A percentile compares a stretch with the other conserved stretches of the same genome.
Evolutionary conservation across 2,113 vertebrate species (phyloP).

Genomic region (Pelmatolapia mariae): DNA sequence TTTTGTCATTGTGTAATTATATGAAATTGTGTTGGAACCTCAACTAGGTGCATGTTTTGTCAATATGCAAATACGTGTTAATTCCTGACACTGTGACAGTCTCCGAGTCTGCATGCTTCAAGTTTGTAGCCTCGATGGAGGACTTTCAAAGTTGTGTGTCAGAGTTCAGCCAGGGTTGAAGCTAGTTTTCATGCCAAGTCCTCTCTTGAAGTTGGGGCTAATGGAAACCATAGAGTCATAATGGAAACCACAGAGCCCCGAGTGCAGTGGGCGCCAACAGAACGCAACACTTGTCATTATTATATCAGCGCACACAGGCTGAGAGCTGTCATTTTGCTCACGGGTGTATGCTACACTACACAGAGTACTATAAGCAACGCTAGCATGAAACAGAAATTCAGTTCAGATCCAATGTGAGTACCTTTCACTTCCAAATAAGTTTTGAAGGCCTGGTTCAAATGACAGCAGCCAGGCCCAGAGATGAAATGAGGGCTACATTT

Average conservation of each 20-base stretch:
- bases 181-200: constrained; percentile 33
- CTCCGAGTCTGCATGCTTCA: not conserved
- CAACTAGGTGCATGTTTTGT: not conserved
- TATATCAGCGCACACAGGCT: constrained; percentile 36
- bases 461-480: constrained; percentile 9
- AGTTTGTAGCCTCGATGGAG: not conserved
- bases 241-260: constrained; percentile 63
- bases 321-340: constrained; percentile 46
- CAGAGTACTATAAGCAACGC: constrained; percentile 27
- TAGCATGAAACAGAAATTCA: constrained; percentile 23
- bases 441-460: constrained; percentile 37
- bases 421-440: constrained; percentile 33
- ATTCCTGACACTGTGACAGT: not conserved
- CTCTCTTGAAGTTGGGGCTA: constrained; percentile 32
- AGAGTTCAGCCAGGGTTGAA: constrained; percentile 63
- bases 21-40: not conserved
- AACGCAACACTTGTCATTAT: constrained; percentile 55
- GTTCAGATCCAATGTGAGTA: constrained; percentile 13
- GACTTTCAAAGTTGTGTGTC: constrained; percentile 32
- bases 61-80: not conserved
- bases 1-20: not conserved
- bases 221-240: constrained; percentile 64
- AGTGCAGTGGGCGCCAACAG: constrained; percentile 48
- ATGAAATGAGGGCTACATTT: constrained; percentile 18
- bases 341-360: constrained; percentile 33